phyloP scores from a whole-genome alignment of 2,113 vertebrate genomes.

The Pollachius pollachius region DNA sequence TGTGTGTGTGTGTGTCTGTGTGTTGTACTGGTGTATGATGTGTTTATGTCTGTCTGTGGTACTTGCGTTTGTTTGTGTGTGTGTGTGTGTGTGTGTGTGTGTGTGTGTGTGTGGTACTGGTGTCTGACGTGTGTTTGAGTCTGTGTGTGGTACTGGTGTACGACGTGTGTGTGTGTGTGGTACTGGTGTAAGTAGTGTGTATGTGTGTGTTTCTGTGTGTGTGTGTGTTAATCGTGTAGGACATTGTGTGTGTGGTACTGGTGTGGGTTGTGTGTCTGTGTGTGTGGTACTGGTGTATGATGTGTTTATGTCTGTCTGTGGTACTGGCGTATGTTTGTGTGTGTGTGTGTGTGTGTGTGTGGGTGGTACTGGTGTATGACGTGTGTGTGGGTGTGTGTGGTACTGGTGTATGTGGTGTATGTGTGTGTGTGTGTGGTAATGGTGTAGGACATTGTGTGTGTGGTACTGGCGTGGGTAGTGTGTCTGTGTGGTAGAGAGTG shows the following conservation, averaged over 20 bases:
- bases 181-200: neutral
- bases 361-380: too few relatives aligned
- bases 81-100: too few relatives aligned
- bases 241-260: slow-evolving; percentile 14
- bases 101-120: too few relatives aligned
- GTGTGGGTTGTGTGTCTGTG: neutral
- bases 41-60: neutral
- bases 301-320: neutral
- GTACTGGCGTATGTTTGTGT: neutral
- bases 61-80: neutral
- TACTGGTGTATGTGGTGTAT: neutral
- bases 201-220: too few relatives aligned
- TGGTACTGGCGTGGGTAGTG: too few relatives aligned
- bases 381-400: neutral
- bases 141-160: too few relatives aligned
- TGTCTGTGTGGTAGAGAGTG: too few relatives aligned
- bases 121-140: too few relatives aligned
- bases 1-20: neutral
- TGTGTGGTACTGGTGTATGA: too few relatives aligned
- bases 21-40: too few relatives aligned
- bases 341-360: neutral
- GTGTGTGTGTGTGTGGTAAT: too few relatives aligned
- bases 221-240: neutral
- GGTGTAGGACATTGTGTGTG: neutral
- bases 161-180: too few relatives aligned